Conservation (phyloP, 2,797 vertebrate genomes). For the Gymnothorax reevesii region DNA sequence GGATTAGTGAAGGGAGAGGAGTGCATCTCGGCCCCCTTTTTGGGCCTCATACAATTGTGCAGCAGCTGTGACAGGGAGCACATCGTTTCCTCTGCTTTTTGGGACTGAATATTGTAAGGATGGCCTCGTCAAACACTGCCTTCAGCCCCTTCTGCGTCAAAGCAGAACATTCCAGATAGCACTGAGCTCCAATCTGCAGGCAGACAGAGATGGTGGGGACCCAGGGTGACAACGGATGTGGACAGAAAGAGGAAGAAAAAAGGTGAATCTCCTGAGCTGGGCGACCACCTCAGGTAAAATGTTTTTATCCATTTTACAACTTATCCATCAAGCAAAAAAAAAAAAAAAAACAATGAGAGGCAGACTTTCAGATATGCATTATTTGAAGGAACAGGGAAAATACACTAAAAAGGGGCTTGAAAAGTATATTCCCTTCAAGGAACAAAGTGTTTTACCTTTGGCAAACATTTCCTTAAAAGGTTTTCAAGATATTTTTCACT, state of each 20-base stretch:
- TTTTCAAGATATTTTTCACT: not conserved
- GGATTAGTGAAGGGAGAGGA: slow-evolving; percentile 16
- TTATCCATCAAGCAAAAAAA: not conserved
- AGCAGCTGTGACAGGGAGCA: slow-evolving; percentile 67
- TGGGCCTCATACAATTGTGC: slow-evolving; percentile 72
- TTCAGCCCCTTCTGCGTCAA: slow-evolving; percentile 87
- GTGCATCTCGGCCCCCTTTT: not conserved
- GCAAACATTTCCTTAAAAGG: not conserved
- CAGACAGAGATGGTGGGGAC: slow-evolving; percentile 26
- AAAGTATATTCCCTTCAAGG: not conserved
- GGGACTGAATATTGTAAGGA: slow-evolving; percentile 84
- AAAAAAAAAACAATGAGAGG: not conserved
- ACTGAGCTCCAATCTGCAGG: slow-evolving; percentile 83
- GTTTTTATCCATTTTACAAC: not conserved
- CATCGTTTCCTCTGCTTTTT: slow-evolving; percentile 80
- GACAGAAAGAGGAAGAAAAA: not conserved
- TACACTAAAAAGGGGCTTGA: not conserved
- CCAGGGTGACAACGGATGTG: not conserved
- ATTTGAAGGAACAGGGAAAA: not conserved
- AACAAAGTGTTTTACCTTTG: no score
- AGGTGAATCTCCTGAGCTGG: not conserved
- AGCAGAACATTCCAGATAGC: slow-evolving; percentile 85
- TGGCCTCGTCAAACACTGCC: slow-evolving; percentile 85
- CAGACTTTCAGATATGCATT: not conserved
- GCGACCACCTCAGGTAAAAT: not conserved